Conservation (phyloP, 2,888 invertebrate species). For the Neocrepidodera transversa region DNA sequence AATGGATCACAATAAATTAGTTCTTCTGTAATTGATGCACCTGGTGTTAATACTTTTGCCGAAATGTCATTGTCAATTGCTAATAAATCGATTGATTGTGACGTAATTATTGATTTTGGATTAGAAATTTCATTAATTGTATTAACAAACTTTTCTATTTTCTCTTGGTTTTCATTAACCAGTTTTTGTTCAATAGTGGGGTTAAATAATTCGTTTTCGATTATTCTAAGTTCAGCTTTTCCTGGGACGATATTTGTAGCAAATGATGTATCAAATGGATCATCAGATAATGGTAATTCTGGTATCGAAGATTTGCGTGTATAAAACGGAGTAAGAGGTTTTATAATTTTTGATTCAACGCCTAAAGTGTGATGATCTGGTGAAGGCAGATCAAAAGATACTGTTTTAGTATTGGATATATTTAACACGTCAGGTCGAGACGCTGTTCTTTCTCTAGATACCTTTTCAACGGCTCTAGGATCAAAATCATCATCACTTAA, state of each 20-base stretch:
- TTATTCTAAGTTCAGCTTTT: slow-evolving; percentile 65
- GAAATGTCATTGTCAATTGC: slow-evolving; percentile 68
- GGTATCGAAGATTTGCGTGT: slow-evolving; percentile 69
- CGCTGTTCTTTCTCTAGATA: slow-evolving; percentile 59
- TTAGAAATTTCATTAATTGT: slow-evolving; percentile 59
- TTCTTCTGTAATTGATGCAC: slow-evolving; percentile 56
- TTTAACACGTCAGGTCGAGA: slow-evolving; percentile 70
- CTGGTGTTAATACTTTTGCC: slow-evolving; percentile 74
- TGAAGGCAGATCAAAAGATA: slow-evolving; percentile 68
- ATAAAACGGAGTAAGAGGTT: slow-evolving; percentile 85
- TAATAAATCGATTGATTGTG: slow-evolving; percentile 57
- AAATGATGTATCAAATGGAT: slow-evolving; percentile 74
- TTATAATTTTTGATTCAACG: slow-evolving; percentile 62
- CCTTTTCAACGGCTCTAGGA: slow-evolving; percentile 72
- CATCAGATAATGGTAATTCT: slow-evolving; percentile 64
- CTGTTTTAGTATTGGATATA: slow-evolving; percentile 57
- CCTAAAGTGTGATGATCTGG: slow-evolving; percentile 49
- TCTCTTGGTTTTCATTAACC: slow-evolving; percentile 57
- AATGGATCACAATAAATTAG: slow-evolving; percentile 76
- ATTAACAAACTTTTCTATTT: slow-evolving; percentile 54
- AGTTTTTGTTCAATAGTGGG: slow-evolving; percentile 58
- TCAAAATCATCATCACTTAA: slow-evolving; percentile 80
- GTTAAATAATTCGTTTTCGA: slow-evolving; percentile 64
- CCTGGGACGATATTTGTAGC: slow-evolving; percentile 64
- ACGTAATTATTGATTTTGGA: slow-evolving; percentile 41